Evolutionary conservation across 2,113 vertebrate genomes (phyloP), one percentile per base, ranked within the genome.

Genomic region (Smithornis capensis): DNA sequence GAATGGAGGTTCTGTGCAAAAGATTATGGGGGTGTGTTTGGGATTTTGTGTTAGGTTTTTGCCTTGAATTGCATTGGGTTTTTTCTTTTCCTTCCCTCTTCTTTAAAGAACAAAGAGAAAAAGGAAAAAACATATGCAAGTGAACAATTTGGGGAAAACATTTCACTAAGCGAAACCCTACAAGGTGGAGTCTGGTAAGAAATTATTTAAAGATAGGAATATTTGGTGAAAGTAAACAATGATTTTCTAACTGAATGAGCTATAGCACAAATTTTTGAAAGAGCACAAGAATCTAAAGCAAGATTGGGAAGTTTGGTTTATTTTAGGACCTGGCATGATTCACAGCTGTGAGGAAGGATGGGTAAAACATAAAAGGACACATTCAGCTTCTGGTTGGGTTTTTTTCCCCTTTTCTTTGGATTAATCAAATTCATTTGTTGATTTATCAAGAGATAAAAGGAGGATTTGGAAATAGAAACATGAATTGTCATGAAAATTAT

Each of bases 11-110:
- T 60, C 25, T 49, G 33, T 31, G 40, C 50, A 59, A n/a, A 81
- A 67, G 42, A 13, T 57, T 42, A 14, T 1, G 0, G 21, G 7
- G 12, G 19, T 75, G 31, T 49, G 14, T 31, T 79, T 9, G 6
- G 42, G 22, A 27, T 27, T 22, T 79, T 49, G 6, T 6, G 10
- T 40, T 35, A 74, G 17, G 65, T 57, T 91, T 80, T 65, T 65
- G 50, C n/a, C 25, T 78, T 70, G 55, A 73, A n/a, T 76, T 59
- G 13, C 0, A 0, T 65, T 37, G 14, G 35, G 4, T 38, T 67
- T n/a, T 70, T 63, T 35, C 8, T 45, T 19, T 65, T 79, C 15
- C 5, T 9, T 69, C 29, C 17, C 13, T 64, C 21, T 53, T 62
- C 27, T 10, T 57, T 85, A 55, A 62, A 31, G 50, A 76, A 52